Percentiles rank a stretch among this genome's conserved stretches.
These are phyloP conservation scores for Triops cancriformis DNA, from an alignment of 1,140 invertebrate genomes.

Conservation along the genomic window DNA sequence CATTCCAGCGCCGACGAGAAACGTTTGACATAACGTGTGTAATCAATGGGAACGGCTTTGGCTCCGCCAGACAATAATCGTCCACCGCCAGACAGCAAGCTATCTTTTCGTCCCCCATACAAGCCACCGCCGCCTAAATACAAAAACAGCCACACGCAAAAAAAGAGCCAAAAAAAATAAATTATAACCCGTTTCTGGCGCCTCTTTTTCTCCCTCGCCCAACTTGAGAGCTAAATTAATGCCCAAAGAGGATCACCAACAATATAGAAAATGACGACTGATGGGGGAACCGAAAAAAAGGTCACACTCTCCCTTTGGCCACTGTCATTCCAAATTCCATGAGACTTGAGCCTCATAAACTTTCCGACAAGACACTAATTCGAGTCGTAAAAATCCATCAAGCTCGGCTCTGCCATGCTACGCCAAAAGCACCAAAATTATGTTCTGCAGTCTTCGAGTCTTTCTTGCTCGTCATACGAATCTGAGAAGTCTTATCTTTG, in stretches of 20 bases:
- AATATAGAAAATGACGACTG: not conserved
- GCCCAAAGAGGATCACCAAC: constrained; percentile 3
- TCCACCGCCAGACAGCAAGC: constrained; percentile 26
- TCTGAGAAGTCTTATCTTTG: not conserved
- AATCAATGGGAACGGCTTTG: constrained; percentile 49
- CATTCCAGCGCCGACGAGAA: constrained; percentile 65
- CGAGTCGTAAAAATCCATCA: constrained; percentile 10
- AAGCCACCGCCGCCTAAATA: not conserved
- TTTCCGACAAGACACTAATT: constrained; percentile 3
- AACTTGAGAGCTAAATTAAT: constrained; percentile 6
- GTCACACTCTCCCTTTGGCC: not conserved
- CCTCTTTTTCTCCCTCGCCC: not conserved
- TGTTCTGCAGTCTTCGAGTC: not conserved
- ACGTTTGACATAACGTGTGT: constrained; percentile 71
- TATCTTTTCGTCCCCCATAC: not conserved
- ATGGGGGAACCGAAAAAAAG: not conserved
- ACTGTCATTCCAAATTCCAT: not conserved
- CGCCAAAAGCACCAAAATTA: constrained; percentile 10
- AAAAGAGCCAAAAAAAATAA: not conserved
- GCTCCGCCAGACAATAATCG: constrained; percentile 20
- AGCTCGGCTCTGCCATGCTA: constrained; percentile 6
- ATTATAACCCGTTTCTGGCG: constrained; percentile 6
- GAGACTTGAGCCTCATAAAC: constrained; percentile 10
- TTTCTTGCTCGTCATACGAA: not conserved
- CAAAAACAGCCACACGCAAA: constrained; percentile 8